A percentile compares a stretch with the other conserved stretches of the same genome.
phyloP scores from a whole-genome alignment of 2,888 invertebrate species.

The Prionchulus punctatus region DNA sequence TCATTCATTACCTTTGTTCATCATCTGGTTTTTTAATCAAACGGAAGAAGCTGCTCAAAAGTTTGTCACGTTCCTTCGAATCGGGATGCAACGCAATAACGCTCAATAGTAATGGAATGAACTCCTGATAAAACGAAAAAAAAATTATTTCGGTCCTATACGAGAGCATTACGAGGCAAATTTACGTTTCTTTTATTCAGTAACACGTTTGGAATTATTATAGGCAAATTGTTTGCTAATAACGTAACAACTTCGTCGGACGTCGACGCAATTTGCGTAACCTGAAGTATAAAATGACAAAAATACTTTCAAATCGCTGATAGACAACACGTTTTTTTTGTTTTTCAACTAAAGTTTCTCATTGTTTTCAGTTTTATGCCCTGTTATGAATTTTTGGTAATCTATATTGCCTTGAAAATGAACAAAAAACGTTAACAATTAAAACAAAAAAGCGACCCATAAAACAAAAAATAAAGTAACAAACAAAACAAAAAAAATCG shows the following conservation, averaged over 20 bases:
- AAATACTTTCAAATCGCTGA: too few relatives aligned
- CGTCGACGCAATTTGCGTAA: not conserved
- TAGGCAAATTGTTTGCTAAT: constrained; percentile 44
- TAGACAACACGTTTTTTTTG: too few relatives aligned
- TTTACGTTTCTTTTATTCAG: constrained; percentile 48
- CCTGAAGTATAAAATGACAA: not conserved
- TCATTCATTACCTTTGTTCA: constrained; percentile 42
- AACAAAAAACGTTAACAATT: too few relatives aligned
- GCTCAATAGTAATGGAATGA: constrained; percentile 48
- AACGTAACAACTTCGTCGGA: constrained; percentile 37
- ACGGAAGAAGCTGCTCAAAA: constrained; percentile 51
- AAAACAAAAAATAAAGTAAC: too few relatives aligned
- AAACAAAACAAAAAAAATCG: too few relatives aligned
- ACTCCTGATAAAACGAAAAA: constrained; percentile 38
- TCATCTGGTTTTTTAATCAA: constrained; percentile 53
- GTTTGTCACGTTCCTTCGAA: constrained; percentile 45
- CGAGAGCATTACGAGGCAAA: constrained; percentile 41
- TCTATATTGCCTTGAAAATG: too few relatives aligned
- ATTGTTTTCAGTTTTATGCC: too few relatives aligned
- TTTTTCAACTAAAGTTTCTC: too few relatives aligned
- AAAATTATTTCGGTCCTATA: constrained; percentile 47
- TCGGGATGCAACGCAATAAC: constrained; percentile 47
- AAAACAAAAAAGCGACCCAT: too few relatives aligned
- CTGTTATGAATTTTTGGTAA: too few relatives aligned
- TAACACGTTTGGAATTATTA: constrained; percentile 51